Evolutionary conservation across 2,113 vertebrate genomes (phyloP), one percentile per base, ranked within the genome.

Genomic region (Pseudorhombus dupliciocellatus): DNA sequence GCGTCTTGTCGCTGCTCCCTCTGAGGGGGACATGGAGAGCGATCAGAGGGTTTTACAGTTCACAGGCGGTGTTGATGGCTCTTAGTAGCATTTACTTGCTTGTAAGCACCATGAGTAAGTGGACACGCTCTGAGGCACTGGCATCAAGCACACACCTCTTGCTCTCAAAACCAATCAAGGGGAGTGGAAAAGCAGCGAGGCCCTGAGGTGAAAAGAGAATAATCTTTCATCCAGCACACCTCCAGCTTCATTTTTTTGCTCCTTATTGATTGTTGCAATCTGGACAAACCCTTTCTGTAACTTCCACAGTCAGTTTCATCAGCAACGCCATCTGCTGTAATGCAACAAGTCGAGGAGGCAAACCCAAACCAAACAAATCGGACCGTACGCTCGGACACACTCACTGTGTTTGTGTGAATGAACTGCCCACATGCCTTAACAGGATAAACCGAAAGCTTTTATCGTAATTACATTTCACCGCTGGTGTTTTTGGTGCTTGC

Each of bases 41-140:
- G 37, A 84, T 74, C 26, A 66, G 42, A 70, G 69, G 69, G 61
- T 75, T 68, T 81, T 61, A 68, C 75, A 79, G 77, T 71, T 84
- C 67, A 76, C 80, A 69, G 71, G 77, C 60, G n/a, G 61, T n/a
- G 59, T 69, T 76, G 71, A 71, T 55, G 56, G 76, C 79, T 74
- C 67, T 76, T 71, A 71, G 67, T 15, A 72, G 34, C 58, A 66
- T 87, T 85, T 84, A 77, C 56, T 72, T 21, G 63, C 75, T 67
- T 87, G 74, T n/a, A n/a, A n/a, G 85, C 78, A 73, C 44, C 21
- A 54, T 37, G 58, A 75, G 70, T 78, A 69, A 84, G 70, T 51
- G 26, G 79, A 81, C 81, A 75, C 25, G 57, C 77, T 83, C 61
- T 31, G 37, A 66, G 77, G 51, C 56, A 21, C 31, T 62, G 74